Evolutionary conservation across 2,797 vertebrate species (phyloP).

Genomic region (Lithobates sylvaticus): DNA sequence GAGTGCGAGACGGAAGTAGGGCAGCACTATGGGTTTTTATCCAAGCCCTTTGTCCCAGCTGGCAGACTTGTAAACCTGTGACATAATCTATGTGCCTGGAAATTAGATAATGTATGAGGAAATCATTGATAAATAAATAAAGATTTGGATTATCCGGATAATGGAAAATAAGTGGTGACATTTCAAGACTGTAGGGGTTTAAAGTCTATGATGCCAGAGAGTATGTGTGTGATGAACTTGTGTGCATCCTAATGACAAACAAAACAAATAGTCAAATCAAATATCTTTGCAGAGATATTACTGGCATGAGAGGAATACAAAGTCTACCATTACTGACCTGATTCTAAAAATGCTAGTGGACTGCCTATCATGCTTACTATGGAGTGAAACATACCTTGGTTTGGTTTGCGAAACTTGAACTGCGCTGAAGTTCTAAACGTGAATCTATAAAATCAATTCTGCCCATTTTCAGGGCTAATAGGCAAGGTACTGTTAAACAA

Average conservation of each 20-base stretch:
- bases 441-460: too few species aligned
- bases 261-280: neutral
- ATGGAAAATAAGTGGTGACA: neutral
- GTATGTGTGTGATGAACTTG: neutral
- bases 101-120: constrained; percentile 28
- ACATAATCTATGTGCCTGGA: constrained; percentile 23
- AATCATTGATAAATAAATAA: constrained; percentile 40
- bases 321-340: neutral
- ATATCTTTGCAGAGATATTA: neutral
- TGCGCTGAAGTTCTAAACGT: too few species aligned
- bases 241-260: neutral
- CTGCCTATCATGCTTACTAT: neutral
- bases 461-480: too few species aligned
- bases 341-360: neutral
- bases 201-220: neutral
- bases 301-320: too few species aligned
- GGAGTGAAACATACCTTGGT: too few species aligned
- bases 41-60: constrained; percentile 5
- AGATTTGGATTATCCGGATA: constrained; percentile 7
- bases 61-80: neutral
- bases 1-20: neutral
- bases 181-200: neutral
- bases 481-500: too few species aligned
- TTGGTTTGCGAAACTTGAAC: too few species aligned
- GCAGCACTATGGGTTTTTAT: neutral